These are phyloP conservation scores for Tetanocera ferruginea DNA, from an alignment of 2,888 invertebrate genomes.

Conservation along the genomic window DNA sequence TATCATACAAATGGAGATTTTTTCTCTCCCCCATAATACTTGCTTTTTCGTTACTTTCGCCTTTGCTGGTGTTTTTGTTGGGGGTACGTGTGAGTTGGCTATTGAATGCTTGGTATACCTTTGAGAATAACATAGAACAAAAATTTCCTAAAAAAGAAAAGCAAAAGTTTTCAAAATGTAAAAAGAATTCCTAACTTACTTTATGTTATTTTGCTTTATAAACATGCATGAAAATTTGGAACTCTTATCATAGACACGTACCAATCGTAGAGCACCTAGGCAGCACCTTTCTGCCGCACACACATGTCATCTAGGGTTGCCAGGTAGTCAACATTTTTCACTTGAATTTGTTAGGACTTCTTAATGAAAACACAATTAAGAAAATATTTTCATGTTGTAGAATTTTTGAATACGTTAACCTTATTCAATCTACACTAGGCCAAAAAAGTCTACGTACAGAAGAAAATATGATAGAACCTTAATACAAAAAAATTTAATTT, in stretches of 20 bases:
- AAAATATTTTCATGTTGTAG: too few relatives aligned
- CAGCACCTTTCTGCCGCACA: not conserved
- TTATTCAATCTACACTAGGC: too few relatives aligned
- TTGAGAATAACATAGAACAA: not conserved
- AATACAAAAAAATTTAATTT: too few relatives aligned
- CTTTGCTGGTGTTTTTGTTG: not conserved
- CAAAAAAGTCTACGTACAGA: too few relatives aligned
- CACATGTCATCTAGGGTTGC: not conserved
- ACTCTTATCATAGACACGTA: not conserved
- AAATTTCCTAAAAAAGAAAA: not conserved
- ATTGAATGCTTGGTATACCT: not conserved
- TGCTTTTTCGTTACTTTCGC: not conserved
- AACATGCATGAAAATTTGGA: conserved; percentile 5
- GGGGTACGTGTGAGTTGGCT: too few relatives aligned
- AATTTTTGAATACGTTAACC: too few relatives aligned
- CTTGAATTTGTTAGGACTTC: not conserved
- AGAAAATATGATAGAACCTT: too few relatives aligned
- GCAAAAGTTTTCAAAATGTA: not conserved
- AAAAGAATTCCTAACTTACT: not conserved
- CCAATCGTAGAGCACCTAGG: not conserved
- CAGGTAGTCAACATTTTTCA: not conserved
- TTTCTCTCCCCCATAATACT: not conserved
- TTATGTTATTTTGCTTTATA: not conserved
- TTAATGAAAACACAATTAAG: too few relatives aligned
- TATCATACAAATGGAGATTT: conserved; percentile 27